These are phyloP conservation scores for Hyppa rectilinea DNA, from an alignment of 2,888 invertebrate genomes.

Conservation along the genomic window DNA sequence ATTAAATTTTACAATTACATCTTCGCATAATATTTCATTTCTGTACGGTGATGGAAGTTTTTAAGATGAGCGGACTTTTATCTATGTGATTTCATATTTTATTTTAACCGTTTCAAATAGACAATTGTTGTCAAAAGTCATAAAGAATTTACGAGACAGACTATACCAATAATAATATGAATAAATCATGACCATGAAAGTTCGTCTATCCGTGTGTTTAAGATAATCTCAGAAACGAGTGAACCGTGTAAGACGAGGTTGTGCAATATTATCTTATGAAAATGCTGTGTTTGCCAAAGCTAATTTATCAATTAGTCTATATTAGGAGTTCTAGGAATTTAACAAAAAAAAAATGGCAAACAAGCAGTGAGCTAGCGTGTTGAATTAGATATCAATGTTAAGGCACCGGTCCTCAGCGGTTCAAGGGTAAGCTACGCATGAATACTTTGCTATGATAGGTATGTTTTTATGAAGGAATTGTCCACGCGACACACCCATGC, in stretches of 20 bases:
- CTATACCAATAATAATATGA: neutral
- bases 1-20: too few species aligned
- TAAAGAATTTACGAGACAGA: neutral
- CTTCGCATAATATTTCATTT: too few species aligned
- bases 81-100: too few species aligned
- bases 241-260: conserved; percentile 18
- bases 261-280: conserved; percentile 25
- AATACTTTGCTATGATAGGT: neutral
- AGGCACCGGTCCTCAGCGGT: neutral
- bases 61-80: too few species aligned
- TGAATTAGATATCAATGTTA: neutral
- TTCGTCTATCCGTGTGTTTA: conserved; percentile 11
- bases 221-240: conserved; percentile 16
- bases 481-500: neutral
- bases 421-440: neutral
- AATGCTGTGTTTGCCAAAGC: neutral
- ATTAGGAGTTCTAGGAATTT: neutral
- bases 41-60: too few species aligned
- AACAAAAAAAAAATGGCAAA: neutral
- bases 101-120: too few species aligned
- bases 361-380: too few species aligned
- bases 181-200: conserved; percentile 5
- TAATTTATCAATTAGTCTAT: neutral
- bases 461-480: neutral
- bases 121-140: neutral